Base-by-base conservation (phyloP, 1,140 invertebrate species). In the Drosophila parvula region DNA sequence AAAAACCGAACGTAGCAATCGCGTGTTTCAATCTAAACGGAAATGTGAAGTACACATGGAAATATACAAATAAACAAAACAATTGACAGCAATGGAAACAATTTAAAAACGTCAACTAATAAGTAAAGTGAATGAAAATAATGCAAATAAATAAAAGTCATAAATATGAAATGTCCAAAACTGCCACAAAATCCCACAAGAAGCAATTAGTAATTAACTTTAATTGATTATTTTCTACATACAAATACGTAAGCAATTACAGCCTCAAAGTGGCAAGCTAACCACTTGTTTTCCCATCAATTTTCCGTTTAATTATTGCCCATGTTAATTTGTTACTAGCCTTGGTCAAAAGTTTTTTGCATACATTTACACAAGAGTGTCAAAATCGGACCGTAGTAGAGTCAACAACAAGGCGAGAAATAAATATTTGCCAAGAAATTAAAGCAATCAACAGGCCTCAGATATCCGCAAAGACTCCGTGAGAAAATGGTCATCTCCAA, bases 371-470 rank as follows among this genome's bases (percentile, higher is more conserved):
- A 71, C 62, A 44, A 64, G 27, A 38, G 58, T 71, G 41, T 63
- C 56, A 59, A 44, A 57, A 45, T 45, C 22, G 57, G 27, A 22
- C 18, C 22, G 22, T 4, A 8, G 16, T 11, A 18, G 47, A 69
- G 48, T 61, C 60, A 61, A 69, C 58, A 78, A 53, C 41, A 14
- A 40, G 50, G 45, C 43, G 44, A 44, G 40, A 40, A 55, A 44
- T 47, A 65, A 63, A 74, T 62, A 58, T 63, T 78, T 61, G 44
- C 40, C 40, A 32, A 56, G 30, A 47, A 68, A 68, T 74, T 65
- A n/a, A 58, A 75, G 47, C 40, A 64, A 75, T 62, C 40, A 36
- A 43, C 47, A 11, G 14, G 38, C 47, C 12, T 8, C 11, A 69
- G 22, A 68, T 64, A 64, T 47, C 12, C 28, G 34, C 61, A 36